Evolutionary conservation across 2,888 invertebrate species (phyloP), one percentile per base, ranked within the genome.

Genomic region (Acanthopleura granulata): DNA sequence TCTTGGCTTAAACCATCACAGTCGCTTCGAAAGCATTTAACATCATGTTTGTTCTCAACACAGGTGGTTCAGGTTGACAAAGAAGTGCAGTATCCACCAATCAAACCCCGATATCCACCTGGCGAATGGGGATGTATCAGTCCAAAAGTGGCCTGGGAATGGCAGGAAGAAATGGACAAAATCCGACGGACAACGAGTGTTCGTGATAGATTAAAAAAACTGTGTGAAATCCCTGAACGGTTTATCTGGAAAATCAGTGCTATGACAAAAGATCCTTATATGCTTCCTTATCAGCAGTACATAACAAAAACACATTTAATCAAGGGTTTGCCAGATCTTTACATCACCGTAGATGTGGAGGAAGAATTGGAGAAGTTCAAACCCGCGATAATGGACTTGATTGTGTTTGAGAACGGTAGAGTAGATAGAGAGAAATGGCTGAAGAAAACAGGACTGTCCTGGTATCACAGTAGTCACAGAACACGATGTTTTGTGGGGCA

Each of bases 241-340:
- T 40, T 3, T 11, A 71, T 71, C 4, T 71, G 71, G 71, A 18
- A 14, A 4, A 16, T 49, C 1, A 3, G 9, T 4, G 16, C 27
- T 1, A 71, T 27, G 25, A 40, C 14, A 29, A 49, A 71, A 1
- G 30, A 22, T 1, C 71, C 71, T 1, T 16, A 40, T 22, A 40
- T 71, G 15, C 71, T 71, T 16, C 40, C 30, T 15, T 91, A 95
- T 74, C 92, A 93, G 51, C 94, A 96, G 85, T 94, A 94, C 88
- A 93, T 94, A 74, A 97, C 97, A 9, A 93, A 94, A 89, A 97
- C 95, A 4, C 93, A 95, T 87, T 91, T 96, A 49, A 92, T 94
- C 6, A 91, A 92, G 57, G 88, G 92, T 49, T 91, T 95, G 25
- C 95, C 95, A 0, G 91, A 92, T 29, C 88, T 90, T 78, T 94